A percentile compares a stretch with the other conserved stretches of the same genome.
phyloP scores from a whole-genome alignment of 2,797 vertebrate species.

The Varecia variegata region DNA sequence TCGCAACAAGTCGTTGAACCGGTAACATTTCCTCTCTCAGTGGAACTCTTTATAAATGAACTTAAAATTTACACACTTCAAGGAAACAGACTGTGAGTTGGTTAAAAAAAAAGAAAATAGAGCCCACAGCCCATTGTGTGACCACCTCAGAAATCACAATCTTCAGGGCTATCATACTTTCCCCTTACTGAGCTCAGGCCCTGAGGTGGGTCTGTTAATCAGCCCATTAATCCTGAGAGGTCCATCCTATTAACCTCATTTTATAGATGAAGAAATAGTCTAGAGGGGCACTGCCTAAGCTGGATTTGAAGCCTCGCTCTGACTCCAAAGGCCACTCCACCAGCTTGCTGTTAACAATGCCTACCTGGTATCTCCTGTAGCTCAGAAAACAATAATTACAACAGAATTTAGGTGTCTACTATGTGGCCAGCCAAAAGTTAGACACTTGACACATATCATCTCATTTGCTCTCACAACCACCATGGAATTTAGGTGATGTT shows the following conservation, averaged over 20 bases:
- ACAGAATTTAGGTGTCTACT: neutral
- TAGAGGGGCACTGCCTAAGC: neutral
- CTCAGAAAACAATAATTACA: neutral
- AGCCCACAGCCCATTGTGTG: neutral
- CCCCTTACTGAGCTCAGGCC: neutral
- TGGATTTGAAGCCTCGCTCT: neutral
- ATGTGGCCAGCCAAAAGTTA: neutral
- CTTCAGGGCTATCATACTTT: neutral
- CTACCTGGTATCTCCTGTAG: neutral
- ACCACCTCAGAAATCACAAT: neutral
- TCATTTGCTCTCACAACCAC: neutral
- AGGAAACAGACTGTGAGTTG: slow-evolving; percentile 34
- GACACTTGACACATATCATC: neutral
- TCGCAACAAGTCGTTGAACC: slow-evolving; percentile 79
- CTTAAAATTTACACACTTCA: slow-evolving; percentile 68
- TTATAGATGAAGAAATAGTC: slow-evolving; percentile 10
- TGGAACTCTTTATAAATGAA: slow-evolving; percentile 65
- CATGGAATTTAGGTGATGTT: neutral
- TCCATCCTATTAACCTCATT: neutral
- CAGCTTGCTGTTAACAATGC: neutral
- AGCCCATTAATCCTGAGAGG: neutral
- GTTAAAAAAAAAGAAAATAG: neutral
- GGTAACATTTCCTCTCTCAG: slow-evolving; percentile 78
- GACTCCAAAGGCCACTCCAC: neutral
- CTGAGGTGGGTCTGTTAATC: neutral